A percentile compares a stretch with the other conserved stretches of the same genome.
Conservation (phyloP, 1,140 invertebrate genomes). For the Cecropterus lyciades region DNA sequence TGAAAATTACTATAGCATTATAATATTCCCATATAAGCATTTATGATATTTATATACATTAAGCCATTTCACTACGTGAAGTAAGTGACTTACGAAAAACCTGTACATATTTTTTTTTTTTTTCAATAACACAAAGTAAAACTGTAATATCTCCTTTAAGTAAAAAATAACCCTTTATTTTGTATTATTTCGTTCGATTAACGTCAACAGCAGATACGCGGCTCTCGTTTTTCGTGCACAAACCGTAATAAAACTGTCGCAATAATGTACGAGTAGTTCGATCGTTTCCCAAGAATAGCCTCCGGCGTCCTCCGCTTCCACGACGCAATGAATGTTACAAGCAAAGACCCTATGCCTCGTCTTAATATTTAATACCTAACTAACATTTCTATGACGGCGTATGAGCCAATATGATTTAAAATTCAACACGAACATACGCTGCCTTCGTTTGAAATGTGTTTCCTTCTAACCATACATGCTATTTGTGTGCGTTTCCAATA, state of each 20-base stretch:
- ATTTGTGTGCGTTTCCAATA: constrained; percentile 33
- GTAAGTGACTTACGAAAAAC: no score
- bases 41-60: no score
- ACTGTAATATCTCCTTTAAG: neutral
- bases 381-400: constrained; percentile 69
- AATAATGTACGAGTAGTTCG: constrained; percentile 36
- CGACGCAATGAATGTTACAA: constrained; percentile 63
- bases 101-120: no score
- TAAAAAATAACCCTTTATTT: constrained; percentile 16
- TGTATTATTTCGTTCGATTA: constrained; percentile 12
- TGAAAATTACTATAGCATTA: no score
- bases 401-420: constrained; percentile 61
- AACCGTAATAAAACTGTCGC: neutral
- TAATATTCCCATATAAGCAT: no score
- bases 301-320: constrained; percentile 52
- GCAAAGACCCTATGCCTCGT: constrained; percentile 41
- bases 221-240: neutral
- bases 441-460: constrained; percentile 39
- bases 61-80: no score
- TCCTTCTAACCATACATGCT: constrained; percentile 20
- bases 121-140: no score
- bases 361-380: constrained; percentile 77
- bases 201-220: constrained; percentile 5
- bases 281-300: constrained; percentile 74
- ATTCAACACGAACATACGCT: constrained; percentile 54